Evolutionary conservation across 2,113 vertebrate species (phyloP).

Genomic region (Copsychus sechellarum): DNA sequence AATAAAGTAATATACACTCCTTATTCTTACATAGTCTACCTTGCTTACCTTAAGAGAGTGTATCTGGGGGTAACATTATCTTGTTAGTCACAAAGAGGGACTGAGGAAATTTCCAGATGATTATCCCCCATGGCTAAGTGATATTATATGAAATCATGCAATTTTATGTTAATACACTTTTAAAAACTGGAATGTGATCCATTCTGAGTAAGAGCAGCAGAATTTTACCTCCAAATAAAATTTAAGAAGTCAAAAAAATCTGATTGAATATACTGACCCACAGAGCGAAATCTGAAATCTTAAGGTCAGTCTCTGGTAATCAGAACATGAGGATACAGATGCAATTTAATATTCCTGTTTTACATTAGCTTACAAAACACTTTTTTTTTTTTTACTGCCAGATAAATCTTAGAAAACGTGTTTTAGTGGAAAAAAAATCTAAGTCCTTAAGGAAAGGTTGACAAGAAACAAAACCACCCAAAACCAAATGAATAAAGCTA

Average conservation of each 20-base stretch:
- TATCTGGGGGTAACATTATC: neutral
- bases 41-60: neutral
- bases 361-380: neutral
- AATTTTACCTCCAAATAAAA: neutral
- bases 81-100: neutral
- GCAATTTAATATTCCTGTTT: neutral
- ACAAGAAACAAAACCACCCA: neutral
- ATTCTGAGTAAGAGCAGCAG: neutral
- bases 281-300: neutral
- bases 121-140: neutral
- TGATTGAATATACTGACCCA: neutral
- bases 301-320: neutral
- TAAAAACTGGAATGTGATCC: neutral
- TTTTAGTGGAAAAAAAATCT: conserved; percentile 19
- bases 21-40: neutral
- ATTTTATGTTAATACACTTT: neutral
- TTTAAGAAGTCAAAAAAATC: neutral
- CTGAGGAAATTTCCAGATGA: neutral
- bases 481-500: neutral
- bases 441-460: conserved; percentile 13
- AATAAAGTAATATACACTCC: neutral
- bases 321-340: neutral
- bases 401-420: neutral
- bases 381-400: neutral
- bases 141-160: neutral